Evolutionary conservation across 2,888 invertebrate species (phyloP).

Genomic region (Tiliacea citrago): DNA sequence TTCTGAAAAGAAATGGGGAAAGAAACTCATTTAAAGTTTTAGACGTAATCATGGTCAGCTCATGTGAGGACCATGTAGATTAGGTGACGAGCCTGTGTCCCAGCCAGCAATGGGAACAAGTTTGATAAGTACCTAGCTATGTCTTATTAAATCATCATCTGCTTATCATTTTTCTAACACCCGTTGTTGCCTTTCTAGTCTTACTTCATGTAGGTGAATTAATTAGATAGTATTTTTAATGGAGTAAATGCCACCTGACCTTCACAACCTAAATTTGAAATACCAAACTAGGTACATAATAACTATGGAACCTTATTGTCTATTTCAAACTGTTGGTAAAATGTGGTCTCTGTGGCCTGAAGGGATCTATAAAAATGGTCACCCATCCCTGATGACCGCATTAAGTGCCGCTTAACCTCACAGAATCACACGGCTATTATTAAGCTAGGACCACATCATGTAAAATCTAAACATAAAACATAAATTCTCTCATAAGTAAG

Average conservation of each 20-base stretch:
- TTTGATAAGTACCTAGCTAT: neutral
- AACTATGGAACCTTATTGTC: no score
- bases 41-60: no score
- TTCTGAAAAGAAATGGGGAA: no score
- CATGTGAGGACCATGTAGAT: no score
- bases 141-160: neutral
- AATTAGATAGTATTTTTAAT: no score
- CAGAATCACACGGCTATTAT: no score
- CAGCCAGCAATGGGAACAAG: neutral
- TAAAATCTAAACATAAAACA: constrained; percentile 61
- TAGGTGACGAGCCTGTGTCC: neutral
- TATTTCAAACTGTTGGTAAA: neutral
- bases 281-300: no score
- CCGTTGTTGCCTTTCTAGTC: no score
- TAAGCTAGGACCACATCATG: no score
- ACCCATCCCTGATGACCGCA: neutral
- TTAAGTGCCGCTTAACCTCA: neutral
- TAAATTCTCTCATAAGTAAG: constrained; percentile 65
- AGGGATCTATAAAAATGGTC: neutral
- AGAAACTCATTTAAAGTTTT: no score
- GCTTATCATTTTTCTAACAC: neutral
- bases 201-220: no score
- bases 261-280: neutral
- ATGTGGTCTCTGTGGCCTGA: neutral
- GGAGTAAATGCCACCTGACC: no score